Evolutionary conservation across 2,888 invertebrate genomes (phyloP), one percentile per base, ranked within the genome.

Genomic region (Athrips mouffetella): DNA sequence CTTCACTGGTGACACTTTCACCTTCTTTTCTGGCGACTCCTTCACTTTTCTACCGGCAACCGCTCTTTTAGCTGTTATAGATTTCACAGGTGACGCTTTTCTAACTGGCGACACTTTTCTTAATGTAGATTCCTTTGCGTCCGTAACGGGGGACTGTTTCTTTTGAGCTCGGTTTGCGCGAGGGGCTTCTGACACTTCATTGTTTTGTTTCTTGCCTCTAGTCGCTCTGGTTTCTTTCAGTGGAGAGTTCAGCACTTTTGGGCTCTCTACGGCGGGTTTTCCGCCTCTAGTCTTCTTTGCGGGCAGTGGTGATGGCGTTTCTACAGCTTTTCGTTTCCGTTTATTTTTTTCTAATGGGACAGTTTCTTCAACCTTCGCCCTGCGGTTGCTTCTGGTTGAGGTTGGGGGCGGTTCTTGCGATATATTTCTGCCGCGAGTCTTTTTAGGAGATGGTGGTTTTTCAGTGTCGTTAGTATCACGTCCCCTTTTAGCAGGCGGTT

Each of bases 341-440:
- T 35, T 13, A 47, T 37, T 15, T 51, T 20, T 30, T 45, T 57
- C 55, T 15, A 49, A 42, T 33, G 58, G 56, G 29, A 23, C 48
- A n/a, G 18, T 20, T 8, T 4, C n/a, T 4, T 15, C 35, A 3
- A 4, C 35, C 16, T 20, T 20, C 4, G 18, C 20, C 6, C 30
- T 16, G 1, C 11, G 29, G 11, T 18, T 31, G 16, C 6, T 2
- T n/a, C 10, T 20, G 15, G 29, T 20, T 6, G 20, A n/a, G 8
- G 18, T 18, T 29, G 10, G n/a, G 11, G 29, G 21, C 3, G n/a
- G 3, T 10, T 4, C 31, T 31, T 31, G 31, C 31, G 11, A 7
- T 31, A 11, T 3, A 40, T 33, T 49, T 48, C 49, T 1, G 49
- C 44, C 15, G 53, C 59, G 20, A 58, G 56, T 56, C 2, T 50